These are phyloP conservation scores for Molossus molossus DNA, from an alignment of 2,797 vertebrate genomes.

Conservation along the genomic window DNA sequence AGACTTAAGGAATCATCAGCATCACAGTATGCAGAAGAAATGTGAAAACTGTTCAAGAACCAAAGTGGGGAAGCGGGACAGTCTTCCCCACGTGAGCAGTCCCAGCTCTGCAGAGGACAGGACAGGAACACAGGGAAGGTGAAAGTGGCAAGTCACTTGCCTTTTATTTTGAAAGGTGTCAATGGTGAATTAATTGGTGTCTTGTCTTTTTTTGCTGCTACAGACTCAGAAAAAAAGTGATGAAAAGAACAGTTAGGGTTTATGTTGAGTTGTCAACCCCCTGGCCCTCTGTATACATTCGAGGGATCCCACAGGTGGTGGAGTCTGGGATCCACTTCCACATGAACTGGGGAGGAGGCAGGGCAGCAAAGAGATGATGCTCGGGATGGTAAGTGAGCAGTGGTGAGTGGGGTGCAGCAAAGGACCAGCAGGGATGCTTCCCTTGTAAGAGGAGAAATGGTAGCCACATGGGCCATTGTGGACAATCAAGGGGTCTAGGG, in stretches of 20 bases:
- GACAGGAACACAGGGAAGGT: not conserved
- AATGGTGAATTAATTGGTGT: not conserved
- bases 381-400: accelerated
- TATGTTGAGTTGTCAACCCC: not conserved
- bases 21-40: not conserved
- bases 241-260: not conserved
- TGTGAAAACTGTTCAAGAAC: not conserved
- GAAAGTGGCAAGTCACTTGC: not conserved
- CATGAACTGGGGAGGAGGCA: not conserved
- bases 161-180: not conserved
- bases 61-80: accelerated
- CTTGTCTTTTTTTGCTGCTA: not conserved
- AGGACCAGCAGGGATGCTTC: not conserved
- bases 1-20: not conserved
- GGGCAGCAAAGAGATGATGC: not conserved
- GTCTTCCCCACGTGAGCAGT: not conserved
- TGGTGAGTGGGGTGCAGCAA: accelerated
- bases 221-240: not conserved
- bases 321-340: not conserved
- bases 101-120: not conserved
- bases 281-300: not conserved
- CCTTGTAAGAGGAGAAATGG: not conserved
- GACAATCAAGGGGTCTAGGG: not conserved
- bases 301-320: not conserved
- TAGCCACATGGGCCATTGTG: accelerated